Percentiles rank a stretch among this genome's conserved stretches.
Conservation (phyloP, 2,797 vertebrate genomes). For the Alauda arvensis region DNA sequence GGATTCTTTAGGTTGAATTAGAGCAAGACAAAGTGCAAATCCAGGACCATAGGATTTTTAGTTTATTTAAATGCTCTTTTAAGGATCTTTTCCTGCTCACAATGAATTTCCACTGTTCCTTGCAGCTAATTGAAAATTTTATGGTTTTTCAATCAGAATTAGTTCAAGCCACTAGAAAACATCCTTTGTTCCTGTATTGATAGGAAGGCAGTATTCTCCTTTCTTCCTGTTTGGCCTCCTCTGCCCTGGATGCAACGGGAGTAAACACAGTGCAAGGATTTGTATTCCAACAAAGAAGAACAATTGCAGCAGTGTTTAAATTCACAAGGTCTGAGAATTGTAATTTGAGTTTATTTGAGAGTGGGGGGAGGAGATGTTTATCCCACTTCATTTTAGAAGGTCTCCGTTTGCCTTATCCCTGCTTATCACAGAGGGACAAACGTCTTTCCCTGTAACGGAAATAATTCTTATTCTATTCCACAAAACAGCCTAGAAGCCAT, state of each 20-base stretch:
- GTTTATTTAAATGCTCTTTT: background rate
- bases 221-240: conserved; percentile 52
- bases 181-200: conserved; percentile 1
- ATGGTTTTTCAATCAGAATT: background rate
- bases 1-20: background rate
- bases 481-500: background rate
- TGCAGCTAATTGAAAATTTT: background rate
- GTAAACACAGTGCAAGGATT: conserved; percentile 50
- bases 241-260: conserved; percentile 16
- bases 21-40: background rate
- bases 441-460: background rate
- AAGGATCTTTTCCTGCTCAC: background rate
- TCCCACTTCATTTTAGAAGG: background rate
- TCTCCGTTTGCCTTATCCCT: background rate
- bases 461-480: conserved; percentile 1
- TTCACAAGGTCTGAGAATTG: conserved; percentile 27
- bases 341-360: conserved; percentile 1
- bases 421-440: background rate
- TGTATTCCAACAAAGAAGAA: conserved; percentile 30
- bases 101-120: background rate
- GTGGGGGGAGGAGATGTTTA: background rate
- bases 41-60: background rate
- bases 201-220: conserved; percentile 40
- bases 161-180: conserved; percentile 26
- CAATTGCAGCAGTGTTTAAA: conserved; percentile 49